Percentiles rank a stretch among this genome's conserved stretches.
Conservation (phyloP, 2,888 invertebrate species). For the Callyntrura sp. region DNA sequence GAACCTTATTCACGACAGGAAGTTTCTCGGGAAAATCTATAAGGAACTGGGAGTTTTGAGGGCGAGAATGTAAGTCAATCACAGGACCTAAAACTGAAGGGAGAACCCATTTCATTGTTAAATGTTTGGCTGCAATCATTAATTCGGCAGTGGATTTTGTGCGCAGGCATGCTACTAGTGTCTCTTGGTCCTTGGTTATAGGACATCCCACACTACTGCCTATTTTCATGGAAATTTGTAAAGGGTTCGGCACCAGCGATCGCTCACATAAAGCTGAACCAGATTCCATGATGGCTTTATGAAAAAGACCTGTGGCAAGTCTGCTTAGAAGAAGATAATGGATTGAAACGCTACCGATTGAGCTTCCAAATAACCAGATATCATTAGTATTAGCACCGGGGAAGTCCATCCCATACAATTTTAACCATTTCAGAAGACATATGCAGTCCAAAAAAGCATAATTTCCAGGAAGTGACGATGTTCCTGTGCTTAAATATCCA, state of each 20-base stretch:
- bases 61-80: conserved; percentile 53
- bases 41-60: conserved; percentile 34
- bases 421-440: conserved; percentile 73
- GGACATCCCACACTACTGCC: conserved; percentile 64
- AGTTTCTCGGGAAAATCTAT: conserved; percentile 64
- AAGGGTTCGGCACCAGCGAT: conserved; percentile 72
- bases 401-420: conserved; percentile 73
- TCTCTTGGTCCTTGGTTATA: neutral
- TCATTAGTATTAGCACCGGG: conserved; percentile 66
- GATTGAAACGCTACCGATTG: conserved; percentile 72
- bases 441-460: conserved; percentile 78
- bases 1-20: conserved; percentile 67
- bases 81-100: conserved; percentile 66
- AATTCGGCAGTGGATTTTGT: conserved; percentile 55
- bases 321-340: conserved; percentile 72
- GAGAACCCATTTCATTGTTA: conserved; percentile 45
- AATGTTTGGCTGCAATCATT: conserved; percentile 58
- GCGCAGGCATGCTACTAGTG: conserved; percentile 56
- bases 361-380: conserved; percentile 77
- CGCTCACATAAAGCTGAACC: conserved; percentile 77
- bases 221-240: conserved; percentile 62
- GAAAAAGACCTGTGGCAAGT: conserved; percentile 73
- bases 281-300: conserved; percentile 75
- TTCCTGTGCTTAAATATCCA: conserved; percentile 79
- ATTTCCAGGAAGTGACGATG: conserved; percentile 74